Evolutionary conservation across 2,797 vertebrate genomes (phyloP).

Genomic region (Pteropus rufus): DNA sequence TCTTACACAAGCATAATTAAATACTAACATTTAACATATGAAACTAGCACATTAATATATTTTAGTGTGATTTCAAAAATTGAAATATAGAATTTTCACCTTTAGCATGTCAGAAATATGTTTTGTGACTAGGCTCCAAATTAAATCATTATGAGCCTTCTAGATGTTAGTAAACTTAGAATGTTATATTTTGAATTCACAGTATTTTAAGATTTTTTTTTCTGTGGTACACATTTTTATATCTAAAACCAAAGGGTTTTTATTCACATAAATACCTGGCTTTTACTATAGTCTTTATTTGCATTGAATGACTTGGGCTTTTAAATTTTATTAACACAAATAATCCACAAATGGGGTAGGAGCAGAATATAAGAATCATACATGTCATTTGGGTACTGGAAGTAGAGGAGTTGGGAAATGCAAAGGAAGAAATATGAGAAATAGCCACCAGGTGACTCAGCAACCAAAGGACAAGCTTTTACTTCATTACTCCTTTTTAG

Average conservation of each 20-base stretch:
- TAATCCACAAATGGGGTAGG: neutral
- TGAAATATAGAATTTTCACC: neutral
- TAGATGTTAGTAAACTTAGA: constrained; percentile 14
- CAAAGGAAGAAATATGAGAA: neutral
- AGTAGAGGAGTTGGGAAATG: neutral
- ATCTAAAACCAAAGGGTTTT: neutral
- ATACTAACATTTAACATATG: neutral
- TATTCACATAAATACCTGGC: neutral
- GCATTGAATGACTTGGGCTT: constrained; percentile 1
- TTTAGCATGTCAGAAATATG: neutral
- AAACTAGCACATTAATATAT: constrained; percentile 3
- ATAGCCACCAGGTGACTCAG: neutral
- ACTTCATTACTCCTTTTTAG: neutral
- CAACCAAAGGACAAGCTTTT: neutral
- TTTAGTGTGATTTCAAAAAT: constrained; percentile 25
- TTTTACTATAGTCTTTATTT: constrained; percentile 4
- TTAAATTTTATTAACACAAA: constrained; percentile 38
- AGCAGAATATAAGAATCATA: neutral
- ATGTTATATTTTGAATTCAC: constrained; percentile 31
- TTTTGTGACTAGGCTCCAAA: neutral
- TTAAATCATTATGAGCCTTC: neutral
- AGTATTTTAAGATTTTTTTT: constrained; percentile 33
- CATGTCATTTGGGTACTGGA: neutral
- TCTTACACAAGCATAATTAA: constrained; percentile 24
- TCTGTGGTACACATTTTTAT: neutral